Base-by-base conservation (phyloP, 2,113 vertebrate species). In the Pelodiscus sinensis region DNA sequence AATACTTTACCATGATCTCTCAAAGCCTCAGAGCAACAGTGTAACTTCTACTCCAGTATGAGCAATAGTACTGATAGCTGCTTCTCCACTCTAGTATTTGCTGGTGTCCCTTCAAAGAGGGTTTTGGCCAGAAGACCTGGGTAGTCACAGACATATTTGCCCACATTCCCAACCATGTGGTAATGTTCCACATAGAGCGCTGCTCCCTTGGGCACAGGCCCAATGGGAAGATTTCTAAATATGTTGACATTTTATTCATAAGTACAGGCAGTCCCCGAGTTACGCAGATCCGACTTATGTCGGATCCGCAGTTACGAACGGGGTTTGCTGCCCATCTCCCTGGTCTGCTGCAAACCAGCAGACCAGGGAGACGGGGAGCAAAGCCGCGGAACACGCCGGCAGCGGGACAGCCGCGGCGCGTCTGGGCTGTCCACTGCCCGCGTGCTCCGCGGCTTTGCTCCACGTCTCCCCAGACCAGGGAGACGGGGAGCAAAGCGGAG, bases 181-280 rank as follows among this genome's bases (percentile, higher is more conserved):
- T 11, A 38, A 25, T 65, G 89, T 71, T 16, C 84, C 65, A 60
- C 73, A 73, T 11, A 16, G 86, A 81, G 73, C 83, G 51, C 89
- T 83, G 83, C 89, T 82, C 79, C 75, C 27, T 62, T 12, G 3
- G 51, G 12, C 29, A 31, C 38, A 73, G 44, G 79, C 94, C 55
- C 84, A 51, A 65, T 55, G 27, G 80, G 83, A 75, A 86, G 87
- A 35, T 94, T 95, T 95, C 91, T 91, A 75, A 90, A 90, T 84
- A 73, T 86, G 80, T 71, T 95, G 1, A 82, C 57, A 3, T 65
- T 95, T 87, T 82, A 90, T 88, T 85, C 65, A 2, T 91, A 50
- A 73, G 84, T 92, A n/a, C n/a, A n/a, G n/a, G n/a, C n/a, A n/a
- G n/a, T n/a, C n/a, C n/a, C n/a, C n/a, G n/a, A n/a, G n/a, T n/a